These are phyloP conservation scores for Muschampia plurimacula DNA, from an alignment of 2,888 invertebrate species.

Conservation along the genomic window DNA sequence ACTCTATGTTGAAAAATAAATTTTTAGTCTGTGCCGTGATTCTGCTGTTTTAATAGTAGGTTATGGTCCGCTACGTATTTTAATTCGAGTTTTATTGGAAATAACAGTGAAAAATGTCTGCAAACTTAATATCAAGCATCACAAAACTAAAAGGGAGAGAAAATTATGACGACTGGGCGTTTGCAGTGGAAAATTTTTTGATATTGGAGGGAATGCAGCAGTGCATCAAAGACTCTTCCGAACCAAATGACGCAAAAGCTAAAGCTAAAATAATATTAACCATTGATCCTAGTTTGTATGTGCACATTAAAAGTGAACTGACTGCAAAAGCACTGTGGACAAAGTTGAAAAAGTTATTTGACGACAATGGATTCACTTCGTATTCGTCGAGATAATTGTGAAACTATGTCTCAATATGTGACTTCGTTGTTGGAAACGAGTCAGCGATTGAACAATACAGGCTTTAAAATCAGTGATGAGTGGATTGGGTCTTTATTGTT, in stretches of 20 bases:
- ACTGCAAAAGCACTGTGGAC: background rate
- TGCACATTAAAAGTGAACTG: constrained; percentile 6
- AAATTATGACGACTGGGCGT: background rate
- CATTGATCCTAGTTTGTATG: constrained; percentile 36
- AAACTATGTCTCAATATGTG: background rate
- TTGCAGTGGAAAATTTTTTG: background rate
- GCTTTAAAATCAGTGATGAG: background rate
- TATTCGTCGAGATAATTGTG: background rate
- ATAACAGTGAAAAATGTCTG: background rate
- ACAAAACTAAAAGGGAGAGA: background rate
- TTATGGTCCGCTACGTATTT: background rate
- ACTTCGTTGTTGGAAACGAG: background rate
- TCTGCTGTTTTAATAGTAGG: background rate
- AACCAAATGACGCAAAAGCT: constrained; percentile 42
- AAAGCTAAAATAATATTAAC: constrained; percentile 44
- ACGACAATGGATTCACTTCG: background rate
- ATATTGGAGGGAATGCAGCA: background rate
- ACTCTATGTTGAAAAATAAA: too few species aligned
- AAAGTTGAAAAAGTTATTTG: background rate
- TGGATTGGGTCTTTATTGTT: background rate
- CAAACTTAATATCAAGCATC: background rate
- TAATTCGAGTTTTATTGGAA: background rate
- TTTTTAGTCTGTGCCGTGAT: background rate
- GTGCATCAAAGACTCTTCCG: background rate
- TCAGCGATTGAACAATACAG: background rate